Base-by-base conservation (phyloP, 1,140 invertebrate species). In the Plectrocnemia conspersa region DNA sequence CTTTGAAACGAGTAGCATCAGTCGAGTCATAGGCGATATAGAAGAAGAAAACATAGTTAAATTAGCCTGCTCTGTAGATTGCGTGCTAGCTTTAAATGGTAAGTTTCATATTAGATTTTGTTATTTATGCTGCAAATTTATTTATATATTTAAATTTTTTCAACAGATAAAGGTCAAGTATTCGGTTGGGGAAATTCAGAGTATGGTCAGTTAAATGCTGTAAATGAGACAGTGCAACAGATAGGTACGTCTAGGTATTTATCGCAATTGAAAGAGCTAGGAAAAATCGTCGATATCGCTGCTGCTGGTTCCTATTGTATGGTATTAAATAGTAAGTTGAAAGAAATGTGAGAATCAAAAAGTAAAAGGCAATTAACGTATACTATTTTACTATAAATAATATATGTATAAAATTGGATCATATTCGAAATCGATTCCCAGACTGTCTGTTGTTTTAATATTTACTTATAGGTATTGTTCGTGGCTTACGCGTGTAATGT, bases 141-240 rank as follows among this genome's bases (percentile, higher is more conserved):
- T 1, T 36, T 3, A 47, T 32, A 2, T 42, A 19, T 32, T 16
- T 3, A 41, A 18, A 19, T 41, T 56, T 18, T 56, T 47, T 11
- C 63, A 77, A 45, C 68, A 89, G 92, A 94, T 62, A 84, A 86
- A 67, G 94, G 94, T 15, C 89, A 96, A 64, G 77, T 97, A 1
- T 98, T 97, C 78, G 94, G 93, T 0, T 98, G 95, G 94, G 95
- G 96, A 16, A 98, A 96, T 69, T 88, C 88, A 1, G 96, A 98
- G 74, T 97, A 97, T 67, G 82, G 82, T 2, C 94, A 98, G 69
- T 72, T 98, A 24, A 67, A 71, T 10, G 70, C 70, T 64, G 45
- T 61, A 5, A 63, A 64, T 18, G 73, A 74, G 24, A 67, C 74
- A 46, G 67, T 76, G 27, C 75, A 76, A 45, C 86, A 89, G 69